Percentiles rank a stretch among this genome's conserved stretches.
These are phyloP conservation scores for Orthosia cruda DNA, from an alignment of 2,888 invertebrate genomes.

Conservation along the genomic window DNA sequence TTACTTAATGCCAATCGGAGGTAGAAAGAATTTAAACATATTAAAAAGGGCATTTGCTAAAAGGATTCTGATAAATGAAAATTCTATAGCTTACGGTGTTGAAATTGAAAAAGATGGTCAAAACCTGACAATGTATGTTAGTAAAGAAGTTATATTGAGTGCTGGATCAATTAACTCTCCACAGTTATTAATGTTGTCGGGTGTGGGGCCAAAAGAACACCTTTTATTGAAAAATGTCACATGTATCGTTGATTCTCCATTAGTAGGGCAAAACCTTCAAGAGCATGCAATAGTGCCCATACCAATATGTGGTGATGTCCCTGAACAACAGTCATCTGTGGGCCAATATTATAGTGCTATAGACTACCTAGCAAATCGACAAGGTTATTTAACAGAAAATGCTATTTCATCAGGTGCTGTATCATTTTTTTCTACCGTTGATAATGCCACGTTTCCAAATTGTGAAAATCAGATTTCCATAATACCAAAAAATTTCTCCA, in stretches of 20 bases:
- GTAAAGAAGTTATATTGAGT: constrained; percentile 16
- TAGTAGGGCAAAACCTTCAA: constrained; percentile 83
- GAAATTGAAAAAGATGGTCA: constrained; percentile 32
- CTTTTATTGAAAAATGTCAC: constrained; percentile 2
- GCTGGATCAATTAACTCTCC: constrained; percentile 73
- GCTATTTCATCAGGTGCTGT: constrained; percentile 23
- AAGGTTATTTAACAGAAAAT: constrained; percentile 32
- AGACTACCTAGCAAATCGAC: constrained; percentile 7
- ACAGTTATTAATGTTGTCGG: constrained; percentile 82
- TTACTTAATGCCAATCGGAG: constrained; percentile 78
- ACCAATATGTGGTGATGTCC: constrained; percentile 11
- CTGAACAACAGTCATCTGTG: constrained; percentile 2
- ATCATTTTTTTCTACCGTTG: constrained; percentile 31
- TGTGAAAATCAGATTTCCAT: constrained; percentile 35
- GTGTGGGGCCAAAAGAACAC: not conserved
- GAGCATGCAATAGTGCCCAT: constrained; percentile 75
- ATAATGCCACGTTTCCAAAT: constrained; percentile 36
- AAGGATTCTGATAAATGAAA: constrained; percentile 46
- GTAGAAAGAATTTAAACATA: constrained; percentile 58
- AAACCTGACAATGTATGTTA: constrained; percentile 43
- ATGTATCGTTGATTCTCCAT: constrained; percentile 41
- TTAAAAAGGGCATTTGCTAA: constrained; percentile 46
- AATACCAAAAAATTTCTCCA: constrained; percentile 34
- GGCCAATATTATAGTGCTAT: constrained; percentile 8
- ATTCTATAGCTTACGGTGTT: constrained; percentile 47